Base-by-base conservation (phyloP, 2,797 vertebrate species). In the Alectoris magna region DNA sequence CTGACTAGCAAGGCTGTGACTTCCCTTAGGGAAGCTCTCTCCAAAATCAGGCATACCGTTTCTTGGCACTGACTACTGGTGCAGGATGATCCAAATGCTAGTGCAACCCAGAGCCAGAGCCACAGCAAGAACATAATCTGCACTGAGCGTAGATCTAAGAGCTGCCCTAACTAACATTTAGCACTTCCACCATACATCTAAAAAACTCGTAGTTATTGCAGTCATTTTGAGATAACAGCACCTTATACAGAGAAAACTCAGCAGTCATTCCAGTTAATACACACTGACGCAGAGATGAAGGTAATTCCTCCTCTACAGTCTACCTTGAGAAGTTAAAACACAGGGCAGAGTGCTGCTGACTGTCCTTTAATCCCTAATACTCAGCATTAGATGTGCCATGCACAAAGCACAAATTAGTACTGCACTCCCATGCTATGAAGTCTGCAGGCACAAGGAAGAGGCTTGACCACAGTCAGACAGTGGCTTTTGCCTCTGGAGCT, bases 51-150 rank as follows among this genome's bases (percentile, higher is more conserved):
- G 0, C 9, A 51, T 49, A 55, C 60, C 3, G 5, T 79, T 80
- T 66, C 31, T n/a, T 41, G 31, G 5, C n/a, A 78, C 3, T 10
- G 10, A 36, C 26, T 87, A 48, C 23, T 62, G 18, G 4, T 67
- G 23, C 21, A 22, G 62, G 11, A 41, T 49, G 48, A 38, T 31
- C 17, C 18, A 17, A 0, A 0, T 26, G 10, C 9, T 31, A 51
- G 12, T 44, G 34, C 3, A 5, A 64, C 15, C 58, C 36, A 66
- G 53, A 82, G 36, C 9, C 59, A 41, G 38, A 69, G 9, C 12
- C 18, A 5, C 34, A 51, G 56, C 34, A 41, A 76, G 5, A 5
- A n/a, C 10, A n/a, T 23, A 19, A 69, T 14, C 58, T 51, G 19
- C 24, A 17, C 14, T 18, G 9, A 36, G 11, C 23, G 14, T 26